Percentiles rank a stretch among this genome's conserved stretches.
These are phyloP conservation scores for Rhabdomys pumilio DNA, from an alignment of 2,797 vertebrate species.

Conservation along the genomic window DNA sequence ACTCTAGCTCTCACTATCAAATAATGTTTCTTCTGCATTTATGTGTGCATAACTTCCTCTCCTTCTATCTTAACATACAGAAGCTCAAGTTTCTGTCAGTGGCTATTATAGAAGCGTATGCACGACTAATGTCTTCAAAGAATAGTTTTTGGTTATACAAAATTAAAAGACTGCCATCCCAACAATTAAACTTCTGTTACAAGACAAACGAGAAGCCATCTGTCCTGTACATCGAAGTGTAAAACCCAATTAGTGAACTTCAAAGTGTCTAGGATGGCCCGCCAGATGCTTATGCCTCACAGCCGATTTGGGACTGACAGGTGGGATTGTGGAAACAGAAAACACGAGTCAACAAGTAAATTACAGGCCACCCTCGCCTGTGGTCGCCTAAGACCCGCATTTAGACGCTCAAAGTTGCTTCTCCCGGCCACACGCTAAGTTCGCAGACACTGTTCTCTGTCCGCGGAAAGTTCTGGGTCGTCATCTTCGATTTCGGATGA, in stretches of 20 bases:
- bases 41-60: background rate
- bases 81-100: conserved; percentile 5
- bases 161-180: background rate
- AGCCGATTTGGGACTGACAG: background rate
- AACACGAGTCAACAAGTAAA: background rate
- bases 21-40: background rate
- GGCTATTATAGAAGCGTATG: background rate
- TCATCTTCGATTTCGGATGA: rapidly evolving
- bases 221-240: background rate
- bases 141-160: background rate
- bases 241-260: background rate
- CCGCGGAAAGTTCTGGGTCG: background rate
- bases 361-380: background rate
- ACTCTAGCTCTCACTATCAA: background rate
- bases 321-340: background rate
- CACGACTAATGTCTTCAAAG: background rate
- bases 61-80: background rate
- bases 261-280: background rate
- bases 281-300: background rate
- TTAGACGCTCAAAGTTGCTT: background rate
- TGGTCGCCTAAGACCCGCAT: background rate
- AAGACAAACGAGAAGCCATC: background rate
- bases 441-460: background rate
- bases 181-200: background rate
- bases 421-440: background rate